Conservation (phyloP, 2,113 vertebrate genomes). For the Rallus limicola region DNA sequence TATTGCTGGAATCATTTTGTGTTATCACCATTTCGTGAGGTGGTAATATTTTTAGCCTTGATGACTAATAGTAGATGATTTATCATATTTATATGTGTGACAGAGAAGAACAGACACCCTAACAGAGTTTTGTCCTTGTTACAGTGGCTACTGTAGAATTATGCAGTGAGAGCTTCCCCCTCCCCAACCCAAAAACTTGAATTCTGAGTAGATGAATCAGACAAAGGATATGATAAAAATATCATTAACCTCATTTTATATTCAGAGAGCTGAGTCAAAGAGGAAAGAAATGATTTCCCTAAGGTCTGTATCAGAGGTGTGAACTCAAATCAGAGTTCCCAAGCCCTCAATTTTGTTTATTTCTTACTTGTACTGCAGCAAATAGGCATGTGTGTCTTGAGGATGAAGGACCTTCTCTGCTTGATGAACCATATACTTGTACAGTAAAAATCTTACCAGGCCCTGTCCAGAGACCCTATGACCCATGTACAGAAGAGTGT, state of each 20-base stretch:
- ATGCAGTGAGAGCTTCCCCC: background rate
- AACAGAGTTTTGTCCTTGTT: slow-evolving; percentile 17
- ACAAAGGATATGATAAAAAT: slow-evolving; percentile 44
- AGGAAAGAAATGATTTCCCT: slow-evolving; percentile 34
- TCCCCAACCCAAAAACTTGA: background rate
- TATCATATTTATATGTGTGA: slow-evolving; percentile 33
- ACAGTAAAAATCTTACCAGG: background rate
- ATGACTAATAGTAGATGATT: slow-evolving; percentile 47
- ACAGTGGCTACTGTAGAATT: background rate
- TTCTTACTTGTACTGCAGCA: background rate
- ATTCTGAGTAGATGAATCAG: slow-evolving; percentile 16
- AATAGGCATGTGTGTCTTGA: background rate
- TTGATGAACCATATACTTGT: background rate
- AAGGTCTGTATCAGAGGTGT: background rate
- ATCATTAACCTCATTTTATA: slow-evolving; percentile 41
- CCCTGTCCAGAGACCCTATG: background rate
- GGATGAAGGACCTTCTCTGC: background rate
- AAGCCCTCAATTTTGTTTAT: background rate
- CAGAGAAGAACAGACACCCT: slow-evolving; percentile 1
- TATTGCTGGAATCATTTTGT: slow-evolving; percentile 19
- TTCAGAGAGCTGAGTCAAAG: background rate
- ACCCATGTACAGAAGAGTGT: background rate
- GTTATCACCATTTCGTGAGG: background rate
- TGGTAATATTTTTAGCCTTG: slow-evolving; percentile 13
- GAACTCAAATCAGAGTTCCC: slow-evolving; percentile 30